phyloP scores from a whole-genome alignment of 2,797 vertebrate species.

The Sebastes cheni region DNA sequence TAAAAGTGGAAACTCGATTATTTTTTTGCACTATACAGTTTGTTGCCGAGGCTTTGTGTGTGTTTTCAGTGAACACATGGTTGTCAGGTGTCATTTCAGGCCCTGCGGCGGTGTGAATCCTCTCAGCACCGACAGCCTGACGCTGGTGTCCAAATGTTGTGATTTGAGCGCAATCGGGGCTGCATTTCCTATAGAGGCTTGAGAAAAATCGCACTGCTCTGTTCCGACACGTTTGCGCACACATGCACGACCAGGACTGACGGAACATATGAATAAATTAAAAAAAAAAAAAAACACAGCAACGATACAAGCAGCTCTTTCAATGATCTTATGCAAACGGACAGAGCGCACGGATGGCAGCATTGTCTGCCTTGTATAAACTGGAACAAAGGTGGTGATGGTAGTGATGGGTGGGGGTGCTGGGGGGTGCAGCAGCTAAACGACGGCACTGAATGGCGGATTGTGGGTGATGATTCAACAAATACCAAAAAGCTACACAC shows the following conservation, averaged over 20 bases:
- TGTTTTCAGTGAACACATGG: neutral
- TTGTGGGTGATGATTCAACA: conserved; percentile 52
- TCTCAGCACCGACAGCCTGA: conserved; percentile 4
- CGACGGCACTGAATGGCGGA: conserved; percentile 22
- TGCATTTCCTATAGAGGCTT: neutral
- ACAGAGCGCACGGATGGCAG: neutral
- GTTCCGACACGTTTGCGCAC: conserved; percentile 10
- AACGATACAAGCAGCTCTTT: neutral
- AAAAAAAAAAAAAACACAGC: neutral
- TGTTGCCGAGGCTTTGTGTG: neutral
- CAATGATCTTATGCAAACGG: neutral
- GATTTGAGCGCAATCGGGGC: conserved; percentile 9
- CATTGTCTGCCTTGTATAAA: conserved; percentile 24
- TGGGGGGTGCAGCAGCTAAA: conserved; percentile 3
- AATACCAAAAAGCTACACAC: conserved; percentile 15
- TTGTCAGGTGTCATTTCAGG: conserved; percentile 39
- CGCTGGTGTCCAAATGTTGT: conserved; percentile 52
- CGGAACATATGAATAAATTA: neutral
- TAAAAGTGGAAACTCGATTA: neutral
- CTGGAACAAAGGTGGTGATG: conserved; percentile 16
- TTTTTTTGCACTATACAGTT: neutral
- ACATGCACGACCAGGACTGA: neutral
- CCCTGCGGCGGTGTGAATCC: conserved; percentile 34
- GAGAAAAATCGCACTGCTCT: neutral
- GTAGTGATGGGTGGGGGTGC: neutral